These are phyloP conservation scores for Falco novaeseelandiae DNA, from an alignment of 2,797 vertebrate species.

Conservation along the genomic window DNA sequence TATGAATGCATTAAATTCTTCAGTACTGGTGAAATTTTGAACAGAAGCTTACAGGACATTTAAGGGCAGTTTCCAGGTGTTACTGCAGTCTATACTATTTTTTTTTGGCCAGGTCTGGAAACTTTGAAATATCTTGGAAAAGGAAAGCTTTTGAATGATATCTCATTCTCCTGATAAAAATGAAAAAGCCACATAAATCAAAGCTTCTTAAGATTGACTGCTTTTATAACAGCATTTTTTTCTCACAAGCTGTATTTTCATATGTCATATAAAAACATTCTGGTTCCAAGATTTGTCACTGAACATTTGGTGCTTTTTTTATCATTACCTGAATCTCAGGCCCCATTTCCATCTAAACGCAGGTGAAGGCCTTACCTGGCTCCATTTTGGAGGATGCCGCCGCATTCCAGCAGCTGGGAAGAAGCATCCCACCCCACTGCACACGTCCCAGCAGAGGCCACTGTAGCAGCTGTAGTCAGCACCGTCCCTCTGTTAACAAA, in stretches of 20 bases:
- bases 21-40: not conserved
- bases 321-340: not conserved
- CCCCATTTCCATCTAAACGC: not conserved
- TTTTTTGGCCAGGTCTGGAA: not conserved
- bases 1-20: not conserved
- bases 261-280: not conserved
- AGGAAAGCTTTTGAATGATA: not conserved
- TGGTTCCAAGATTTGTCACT: not conserved
- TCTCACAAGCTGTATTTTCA: not conserved
- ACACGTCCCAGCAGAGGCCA: not conserved
- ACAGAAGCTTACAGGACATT: not conserved
- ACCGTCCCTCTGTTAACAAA: not conserved
- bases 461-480: no score
- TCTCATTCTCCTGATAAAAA: not conserved
- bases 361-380: not conserved
- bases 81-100: not conserved
- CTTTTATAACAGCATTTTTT: not conserved
- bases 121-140: not conserved
- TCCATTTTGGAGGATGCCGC: accelerated
- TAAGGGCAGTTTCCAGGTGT: not conserved
- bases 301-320: not conserved
- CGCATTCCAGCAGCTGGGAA: not conserved
- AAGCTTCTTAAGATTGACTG: not conserved
- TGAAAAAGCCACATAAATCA: not conserved
- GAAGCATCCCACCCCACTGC: not conserved